Percentiles rank a stretch among this genome's conserved stretches.
Conservation (phyloP, 2,113 vertebrate species). For the Thinocorus orbignyianus region DNA sequence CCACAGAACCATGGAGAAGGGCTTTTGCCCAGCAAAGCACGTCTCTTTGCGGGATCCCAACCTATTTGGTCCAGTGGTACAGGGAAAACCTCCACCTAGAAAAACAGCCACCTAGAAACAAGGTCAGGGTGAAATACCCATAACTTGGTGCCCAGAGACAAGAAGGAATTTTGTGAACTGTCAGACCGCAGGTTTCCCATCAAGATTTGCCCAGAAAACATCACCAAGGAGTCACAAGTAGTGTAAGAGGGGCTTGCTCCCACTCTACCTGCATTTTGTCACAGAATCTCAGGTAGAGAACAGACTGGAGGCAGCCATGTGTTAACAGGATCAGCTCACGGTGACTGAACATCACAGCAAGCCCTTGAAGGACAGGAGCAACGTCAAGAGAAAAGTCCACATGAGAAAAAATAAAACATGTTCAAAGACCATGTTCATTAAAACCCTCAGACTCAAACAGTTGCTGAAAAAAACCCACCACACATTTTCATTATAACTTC, state of each 20-base stretch:
- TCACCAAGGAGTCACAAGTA: background rate
- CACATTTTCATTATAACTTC: background rate
- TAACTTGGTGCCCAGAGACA: background rate
- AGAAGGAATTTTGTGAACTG: background rate
- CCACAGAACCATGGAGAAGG: background rate
- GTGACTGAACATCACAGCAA: background rate
- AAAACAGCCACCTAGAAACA: background rate
- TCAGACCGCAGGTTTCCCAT: background rate
- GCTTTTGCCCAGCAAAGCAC: background rate
- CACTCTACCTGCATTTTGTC: background rate
- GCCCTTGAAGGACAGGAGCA: accelerated
- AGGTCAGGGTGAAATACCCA: background rate
- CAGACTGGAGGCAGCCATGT: accelerated
- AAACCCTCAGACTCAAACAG: background rate
- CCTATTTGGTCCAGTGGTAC: too few relatives aligned
- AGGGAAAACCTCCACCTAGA: background rate
- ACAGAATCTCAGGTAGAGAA: too few relatives aligned
- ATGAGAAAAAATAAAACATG: background rate
- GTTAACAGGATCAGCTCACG: background rate
- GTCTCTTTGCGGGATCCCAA: background rate
- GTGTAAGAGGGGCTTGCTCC: background rate
- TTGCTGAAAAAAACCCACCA: background rate
- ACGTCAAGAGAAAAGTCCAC: background rate
- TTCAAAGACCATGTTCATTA: too few relatives aligned
- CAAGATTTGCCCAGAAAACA: background rate